Base-by-base conservation (phyloP, 1,140 invertebrate species). In the Amyelois transitella region DNA sequence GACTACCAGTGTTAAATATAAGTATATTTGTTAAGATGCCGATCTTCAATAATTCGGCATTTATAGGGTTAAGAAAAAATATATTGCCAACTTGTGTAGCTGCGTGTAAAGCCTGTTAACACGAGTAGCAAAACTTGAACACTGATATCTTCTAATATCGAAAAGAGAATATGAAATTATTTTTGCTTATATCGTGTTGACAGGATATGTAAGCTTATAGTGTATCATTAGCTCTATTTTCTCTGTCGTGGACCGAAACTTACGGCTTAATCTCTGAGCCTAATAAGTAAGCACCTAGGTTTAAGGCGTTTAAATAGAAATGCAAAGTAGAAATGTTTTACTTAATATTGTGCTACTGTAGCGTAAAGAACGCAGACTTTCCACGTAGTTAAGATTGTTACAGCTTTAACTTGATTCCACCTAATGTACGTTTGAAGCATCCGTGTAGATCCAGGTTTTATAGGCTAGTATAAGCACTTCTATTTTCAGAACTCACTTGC, bases 231-330 rank as follows among this genome's bases (percentile, higher is more conserved):
- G 75, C 43, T 69, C 51, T 75, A 79, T 57, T 57, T 72, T 72
- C 59, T 58, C 58, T 65, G 55, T 61, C 51, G 71, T 77, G 76
- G 72, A 81, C 76, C 75, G 60, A 77, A 73, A 72, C 58, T 24
- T 57, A 64, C 64, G 75, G 75, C 77, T 78, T 77, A 74, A 71
- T 61, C 12, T 64, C 45, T 60, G 64, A 73, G 72, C 70, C 69
- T 77, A 77, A 66, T 65, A 69, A 66, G 58, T 66, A 75, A 77
- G 68, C 64, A 75, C 70, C 61, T 66, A 79, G 65, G 50, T 64
- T 7, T 77, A 79, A 79, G 72, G 60, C 73, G 58, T 71, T 62
- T 69, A 68, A 58, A n/a, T n/a, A n/a, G n/a, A n/a, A n/a, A 77
- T 75, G 74, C 75, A 56, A 70, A 43, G 71, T 77, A 81, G 75